Base-by-base conservation (phyloP, 2,888 invertebrate species). In the Caenorhabditis sp. region DNA sequence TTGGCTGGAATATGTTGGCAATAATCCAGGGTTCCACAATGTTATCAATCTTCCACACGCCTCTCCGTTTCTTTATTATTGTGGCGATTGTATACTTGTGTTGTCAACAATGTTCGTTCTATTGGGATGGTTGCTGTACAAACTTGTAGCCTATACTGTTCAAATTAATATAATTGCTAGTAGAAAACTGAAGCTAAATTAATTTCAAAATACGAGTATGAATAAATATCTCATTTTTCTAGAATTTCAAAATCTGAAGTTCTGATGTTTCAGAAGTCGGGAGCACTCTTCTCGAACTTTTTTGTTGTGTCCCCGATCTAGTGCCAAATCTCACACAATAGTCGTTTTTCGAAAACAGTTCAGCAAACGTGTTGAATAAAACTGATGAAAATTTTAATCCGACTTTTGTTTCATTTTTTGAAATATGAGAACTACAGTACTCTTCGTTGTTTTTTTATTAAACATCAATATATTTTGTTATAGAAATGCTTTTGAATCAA, bases 1-100 rank as follows among this genome's bases (percentile, higher is more conserved):
- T 17, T 76, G 73, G 76, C 59, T 76, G 10, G 78, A 78, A 49
- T 78, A 58, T 51, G 61, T 73, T 5, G 78, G 69, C 6, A 68
- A 60, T 14, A 69, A 74, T 65, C 73, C 73, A 12, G 67, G 63
- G 14, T 53, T 76, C 2, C 70, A 76, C 53, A 66, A 67, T 19
- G 61, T 69, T 10, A 23, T 50, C 12, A 26, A 23, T 24, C 66
- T 12, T 14, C 43, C 43, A 43, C 12, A 43, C 5, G 2, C 17
- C 21, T 58, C 58, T 10, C 58, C 69, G 23, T 70, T 75, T 49
- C 58, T 53, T 36, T 75, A 75, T 24, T 75, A 75, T 57, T 61
- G 43, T 14, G 49, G 54, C 0, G 75, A 75, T 65, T 10, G 12
- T 17, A 43, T 43, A 17, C 14, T 43, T 12, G 6, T 43, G 3